Conservation (phyloP, 1,140 invertebrate species). For the Drosophila lini region DNA sequence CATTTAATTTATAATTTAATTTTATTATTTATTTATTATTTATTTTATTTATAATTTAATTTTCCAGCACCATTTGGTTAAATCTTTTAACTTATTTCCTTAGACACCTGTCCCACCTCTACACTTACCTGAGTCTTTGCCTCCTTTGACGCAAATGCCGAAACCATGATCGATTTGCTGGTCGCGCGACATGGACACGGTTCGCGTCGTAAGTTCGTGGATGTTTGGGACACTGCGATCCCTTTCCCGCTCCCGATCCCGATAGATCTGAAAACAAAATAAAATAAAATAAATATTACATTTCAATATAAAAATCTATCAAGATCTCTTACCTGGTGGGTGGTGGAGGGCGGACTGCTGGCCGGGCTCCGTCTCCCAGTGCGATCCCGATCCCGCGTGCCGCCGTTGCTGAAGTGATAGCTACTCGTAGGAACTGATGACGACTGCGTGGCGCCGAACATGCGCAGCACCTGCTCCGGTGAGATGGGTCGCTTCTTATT, state of each 20-base stretch:
- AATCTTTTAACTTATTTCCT: fast-evolving
- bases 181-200: constrained; percentile 92
- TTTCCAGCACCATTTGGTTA: background rate
- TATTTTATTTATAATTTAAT: too few species aligned
- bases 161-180: constrained; percentile 92
- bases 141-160: constrained; percentile 95
- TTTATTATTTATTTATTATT: too few species aligned
- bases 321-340: constrained; percentile 86
- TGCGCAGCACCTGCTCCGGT: constrained; percentile 90
- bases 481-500: constrained; percentile 90
- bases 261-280: constrained; percentile 63
- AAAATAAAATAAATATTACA: background rate
- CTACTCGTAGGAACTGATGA: constrained; percentile 85
- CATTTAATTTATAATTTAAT: too few species aligned
- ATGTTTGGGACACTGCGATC: constrained; percentile 87
- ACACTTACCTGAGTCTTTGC: constrained; percentile 91
- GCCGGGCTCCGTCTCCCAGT: constrained; percentile 87
- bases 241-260: constrained; percentile 80
- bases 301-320: background rate
- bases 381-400: constrained; percentile 76
- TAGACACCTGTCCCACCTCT: background rate
- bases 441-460: constrained; percentile 86
- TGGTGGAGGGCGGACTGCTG: constrained; percentile 90
- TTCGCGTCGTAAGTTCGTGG: constrained; percentile 91
- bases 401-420: constrained; percentile 84